Evolutionary conservation across 2,797 vertebrate species (phyloP), one percentile per base, ranked within the genome.

Genomic region (Oreochromis mossambicus): DNA sequence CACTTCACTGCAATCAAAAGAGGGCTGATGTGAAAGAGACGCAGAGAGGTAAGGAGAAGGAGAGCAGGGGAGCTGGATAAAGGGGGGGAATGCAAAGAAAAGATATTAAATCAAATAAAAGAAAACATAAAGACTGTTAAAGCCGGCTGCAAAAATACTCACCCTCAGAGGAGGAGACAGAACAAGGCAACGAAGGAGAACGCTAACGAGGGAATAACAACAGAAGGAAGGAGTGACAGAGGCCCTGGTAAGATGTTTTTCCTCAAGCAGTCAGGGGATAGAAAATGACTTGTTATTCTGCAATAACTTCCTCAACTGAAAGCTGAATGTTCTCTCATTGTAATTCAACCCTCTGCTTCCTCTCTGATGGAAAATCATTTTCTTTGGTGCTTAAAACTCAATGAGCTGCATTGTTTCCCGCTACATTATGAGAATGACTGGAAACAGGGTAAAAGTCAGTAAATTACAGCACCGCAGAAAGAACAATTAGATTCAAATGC

Each of bases 201-300:
- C 26, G 73, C 50, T 79, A 84, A 85, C 86, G 86, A 83, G 80
- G 36, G 86, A 87, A 89, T 55, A 91, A 73, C 52, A 86, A 83
- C 70, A 78, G 77, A 48, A 68, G 68, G 89, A 80, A 87, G 78
- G 55, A 91, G 86, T 58, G 55, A 89, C 82, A 84, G 78, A 89
- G 79, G 38, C 58, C 73, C 80, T 55, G 93, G 95, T 96, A 94
- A 94, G 93, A 90, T 83, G 76, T 81, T 82, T 78, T 79, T 77
- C 83, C 81, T 38, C 17, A 55, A 83, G 58, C 80, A 85, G 50
- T n/a, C 10, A 52, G 38, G 17, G 66, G 77, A 86, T 70, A 87
- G 52, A 88, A 86, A 91, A 83, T 70, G 29, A 88, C 83, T 82
- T 82, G 48, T 81, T 77, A 41, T 77, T 70, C 80, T 78, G 10